Conservation (phyloP, 2,888 invertebrate species). For the Stenurella melanura region DNA sequence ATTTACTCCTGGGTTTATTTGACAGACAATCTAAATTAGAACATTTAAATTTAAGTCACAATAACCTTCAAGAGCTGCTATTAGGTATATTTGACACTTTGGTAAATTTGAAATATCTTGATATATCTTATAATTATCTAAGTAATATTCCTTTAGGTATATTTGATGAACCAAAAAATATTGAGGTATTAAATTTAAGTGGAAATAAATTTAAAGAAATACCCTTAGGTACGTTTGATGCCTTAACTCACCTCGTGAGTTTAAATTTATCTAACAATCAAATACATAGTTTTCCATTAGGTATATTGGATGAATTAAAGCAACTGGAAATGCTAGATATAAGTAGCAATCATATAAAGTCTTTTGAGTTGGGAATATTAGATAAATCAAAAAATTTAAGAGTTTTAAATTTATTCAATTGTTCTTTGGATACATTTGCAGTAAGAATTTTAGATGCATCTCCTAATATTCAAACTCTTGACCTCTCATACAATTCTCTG, state of each 20-base stretch:
- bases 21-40: slow-evolving; percentile 4
- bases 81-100: slow-evolving; percentile 5
- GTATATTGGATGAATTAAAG: slow-evolving; percentile 15
- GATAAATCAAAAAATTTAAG: slow-evolving; percentile 18
- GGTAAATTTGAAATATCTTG: slow-evolving; percentile 17
- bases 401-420: not conserved
- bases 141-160: slow-evolving; percentile 7
- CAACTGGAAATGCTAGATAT: slow-evolving; percentile 16
- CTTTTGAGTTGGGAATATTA: slow-evolving; percentile 9
- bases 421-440: not conserved
- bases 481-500: not conserved
- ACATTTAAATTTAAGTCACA: slow-evolving; percentile 10
- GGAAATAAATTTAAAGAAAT: slow-evolving; percentile 6
- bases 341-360: not conserved
- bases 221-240: slow-evolving; percentile 8
- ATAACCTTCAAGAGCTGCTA: not conserved
- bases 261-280: slow-evolving; percentile 17
- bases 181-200: slow-evolving; percentile 10
- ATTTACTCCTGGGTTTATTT: slow-evolving; percentile 10
- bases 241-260: slow-evolving; percentile 2
- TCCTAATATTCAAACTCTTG: slow-evolving; percentile 6
- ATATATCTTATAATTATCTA: slow-evolving; percentile 18
- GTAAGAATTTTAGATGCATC: slow-evolving; percentile 8
- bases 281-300: slow-evolving; percentile 6
- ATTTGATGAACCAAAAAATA: slow-evolving; percentile 12